Evolutionary conservation across 2,113 vertebrate genomes (phyloP).

Genomic region (Notechis scutatus): DNA sequence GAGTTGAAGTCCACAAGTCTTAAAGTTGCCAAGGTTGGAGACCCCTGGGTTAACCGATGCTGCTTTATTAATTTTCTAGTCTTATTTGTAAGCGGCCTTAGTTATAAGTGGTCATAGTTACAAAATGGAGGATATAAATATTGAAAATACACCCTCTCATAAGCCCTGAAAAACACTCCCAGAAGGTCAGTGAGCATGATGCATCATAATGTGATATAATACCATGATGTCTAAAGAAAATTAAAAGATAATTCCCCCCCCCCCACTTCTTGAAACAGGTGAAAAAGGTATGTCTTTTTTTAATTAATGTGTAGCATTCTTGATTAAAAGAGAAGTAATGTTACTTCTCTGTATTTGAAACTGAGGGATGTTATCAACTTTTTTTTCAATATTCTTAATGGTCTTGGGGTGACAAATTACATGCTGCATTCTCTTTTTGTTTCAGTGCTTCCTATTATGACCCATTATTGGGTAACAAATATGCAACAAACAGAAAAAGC

Average conservation of each 20-base stretch:
- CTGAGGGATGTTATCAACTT: not conserved
- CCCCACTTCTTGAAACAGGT: not conserved
- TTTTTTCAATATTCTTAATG: not conserved
- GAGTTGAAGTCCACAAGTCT: no score
- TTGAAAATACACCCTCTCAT: not conserved
- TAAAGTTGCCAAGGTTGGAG: no score
- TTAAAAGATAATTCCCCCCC: not conserved
- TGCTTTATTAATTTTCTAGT: not conserved
- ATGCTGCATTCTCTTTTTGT: conserved; percentile 25
- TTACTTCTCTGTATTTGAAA: not conserved
- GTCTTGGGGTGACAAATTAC: not conserved
- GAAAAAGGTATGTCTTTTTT: not conserved
- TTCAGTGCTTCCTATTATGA: conserved; percentile 81
- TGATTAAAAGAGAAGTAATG: not conserved
- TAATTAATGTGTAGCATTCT: not conserved
- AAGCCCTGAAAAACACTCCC: not conserved
- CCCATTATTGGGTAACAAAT: conserved; percentile 87
- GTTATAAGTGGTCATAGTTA: not conserved
- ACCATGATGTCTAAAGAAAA: not conserved
- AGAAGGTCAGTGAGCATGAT: not conserved
- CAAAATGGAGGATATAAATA: not conserved
- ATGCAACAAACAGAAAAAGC: conserved; percentile 94
- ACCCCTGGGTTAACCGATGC: no score
- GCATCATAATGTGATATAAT: no score
- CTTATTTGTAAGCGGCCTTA: not conserved